Evolutionary conservation across 2,888 invertebrate genomes (phyloP).

Genomic region (Malachius bipustulatus): DNA sequence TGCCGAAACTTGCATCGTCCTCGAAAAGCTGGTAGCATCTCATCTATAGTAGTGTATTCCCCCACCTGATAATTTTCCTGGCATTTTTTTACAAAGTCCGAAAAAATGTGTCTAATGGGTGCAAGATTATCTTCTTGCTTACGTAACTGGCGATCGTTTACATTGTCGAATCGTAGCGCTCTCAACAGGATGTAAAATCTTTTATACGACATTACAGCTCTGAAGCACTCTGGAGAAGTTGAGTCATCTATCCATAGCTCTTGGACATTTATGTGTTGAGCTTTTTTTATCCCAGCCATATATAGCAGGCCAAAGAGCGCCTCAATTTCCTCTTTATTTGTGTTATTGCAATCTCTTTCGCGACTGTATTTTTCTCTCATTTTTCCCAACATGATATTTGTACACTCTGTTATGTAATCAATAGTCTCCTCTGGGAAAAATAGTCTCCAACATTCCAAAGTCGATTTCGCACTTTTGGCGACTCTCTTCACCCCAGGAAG

Average conservation of each 20-base stretch:
- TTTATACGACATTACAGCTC: conserved; percentile 20
- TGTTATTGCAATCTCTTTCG: conserved; percentile 15
- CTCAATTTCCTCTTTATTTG: conserved; percentile 18
- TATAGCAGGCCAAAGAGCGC: conserved; percentile 24
- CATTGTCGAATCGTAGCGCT: conserved; percentile 21
- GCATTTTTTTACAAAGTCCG: conserved; percentile 23
- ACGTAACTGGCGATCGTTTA: conserved; percentile 14
- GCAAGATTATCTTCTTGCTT: conserved; percentile 19
- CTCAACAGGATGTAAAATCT: conserved; percentile 19
- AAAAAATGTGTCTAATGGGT: conserved; percentile 23
- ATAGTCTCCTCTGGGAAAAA: conserved; percentile 13
- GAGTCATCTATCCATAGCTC: conserved; percentile 22
- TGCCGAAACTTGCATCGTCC: too few species aligned
- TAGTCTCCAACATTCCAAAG: conserved; percentile 2
- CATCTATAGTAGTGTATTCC: conserved; percentile 23
- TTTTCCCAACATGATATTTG: conserved; percentile 18
- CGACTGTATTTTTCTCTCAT: conserved; percentile 14
- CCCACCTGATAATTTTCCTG: conserved; percentile 18
- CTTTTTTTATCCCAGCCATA: conserved; percentile 21
- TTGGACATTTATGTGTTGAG: conserved; percentile 16
- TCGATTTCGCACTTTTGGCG: not conserved
- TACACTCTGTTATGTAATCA: conserved; percentile 19
- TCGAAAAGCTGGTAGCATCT: conserved; percentile 22
- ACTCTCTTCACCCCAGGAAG: conserved; percentile 1
- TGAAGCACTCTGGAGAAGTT: conserved; percentile 21